phyloP scores from a whole-genome alignment of 2,113 vertebrate species.

The Aegithalos caudatus region DNA sequence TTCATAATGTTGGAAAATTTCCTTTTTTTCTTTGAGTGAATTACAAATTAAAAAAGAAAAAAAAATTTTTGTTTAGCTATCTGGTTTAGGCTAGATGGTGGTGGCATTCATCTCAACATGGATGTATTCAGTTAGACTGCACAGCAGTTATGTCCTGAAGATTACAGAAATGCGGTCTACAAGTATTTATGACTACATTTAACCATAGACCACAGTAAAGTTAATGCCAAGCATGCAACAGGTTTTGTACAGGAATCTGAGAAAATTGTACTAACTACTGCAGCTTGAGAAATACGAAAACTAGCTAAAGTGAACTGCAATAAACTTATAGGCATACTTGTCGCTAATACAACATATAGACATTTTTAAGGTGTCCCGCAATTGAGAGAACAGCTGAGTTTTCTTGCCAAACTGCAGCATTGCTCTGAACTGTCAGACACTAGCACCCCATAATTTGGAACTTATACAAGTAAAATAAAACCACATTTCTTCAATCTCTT shows the following conservation, averaged over 20 bases:
- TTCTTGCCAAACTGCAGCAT: background rate
- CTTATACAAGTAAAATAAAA: conserved; percentile 13
- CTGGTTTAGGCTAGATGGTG: background rate
- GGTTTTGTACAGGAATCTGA: background rate
- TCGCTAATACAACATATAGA: background rate
- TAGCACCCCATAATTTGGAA: background rate
- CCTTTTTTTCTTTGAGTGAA: background rate
- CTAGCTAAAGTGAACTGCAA: background rate
- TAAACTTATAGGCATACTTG: background rate
- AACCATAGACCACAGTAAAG: background rate
- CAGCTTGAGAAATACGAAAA: background rate
- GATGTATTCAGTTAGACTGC: too few species aligned
- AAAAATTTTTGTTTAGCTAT: background rate
- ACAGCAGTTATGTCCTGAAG: background rate
- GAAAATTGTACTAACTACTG: background rate
- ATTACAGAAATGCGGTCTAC: background rate
- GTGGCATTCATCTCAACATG: fast-evolving
- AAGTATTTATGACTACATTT: background rate
- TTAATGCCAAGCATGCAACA: fast-evolving
- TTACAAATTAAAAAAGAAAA: background rate
- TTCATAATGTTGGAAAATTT: background rate
- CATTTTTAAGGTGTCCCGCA: background rate
- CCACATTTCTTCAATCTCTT: background rate
- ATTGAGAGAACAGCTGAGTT: background rate
- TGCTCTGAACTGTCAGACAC: background rate